These are phyloP conservation scores for Triplophysa dalaica DNA, from an alignment of 2,113 vertebrate genomes.

Conservation along the genomic window DNA sequence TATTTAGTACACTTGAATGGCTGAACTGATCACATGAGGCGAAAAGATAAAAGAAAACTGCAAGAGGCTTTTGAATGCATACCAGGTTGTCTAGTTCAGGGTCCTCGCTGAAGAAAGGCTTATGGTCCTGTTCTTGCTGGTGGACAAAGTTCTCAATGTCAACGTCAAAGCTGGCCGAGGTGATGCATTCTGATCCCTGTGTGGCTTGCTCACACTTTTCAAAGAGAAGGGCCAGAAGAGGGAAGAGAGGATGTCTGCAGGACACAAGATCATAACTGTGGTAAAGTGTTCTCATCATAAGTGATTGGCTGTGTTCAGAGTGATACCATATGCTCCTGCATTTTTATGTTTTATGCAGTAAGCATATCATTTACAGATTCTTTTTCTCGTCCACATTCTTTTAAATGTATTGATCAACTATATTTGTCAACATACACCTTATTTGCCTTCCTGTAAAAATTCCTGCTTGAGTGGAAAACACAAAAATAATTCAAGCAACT, in stretches of 20 bases:
- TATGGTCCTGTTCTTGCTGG: constrained; percentile 97
- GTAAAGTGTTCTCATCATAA: neutral
- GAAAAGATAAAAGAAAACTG: neutral
- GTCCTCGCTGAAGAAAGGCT: constrained; percentile 98
- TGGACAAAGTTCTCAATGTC: constrained; percentile 99
- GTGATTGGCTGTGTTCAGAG: neutral
- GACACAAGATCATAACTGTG: neutral
- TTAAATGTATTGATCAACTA: no score
- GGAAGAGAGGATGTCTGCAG: constrained; percentile 92
- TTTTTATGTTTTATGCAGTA: no score
- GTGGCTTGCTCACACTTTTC: constrained; percentile 99
- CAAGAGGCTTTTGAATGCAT: neutral
- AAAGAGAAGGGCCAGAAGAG: constrained; percentile 92
- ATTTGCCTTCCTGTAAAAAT: no score
- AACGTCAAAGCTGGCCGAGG: constrained; percentile 96
- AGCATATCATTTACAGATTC: no score
- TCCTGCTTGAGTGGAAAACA: no score
- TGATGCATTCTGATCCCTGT: constrained; percentile 98
- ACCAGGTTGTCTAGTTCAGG: constrained; percentile 98
- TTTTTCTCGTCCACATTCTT: no score
- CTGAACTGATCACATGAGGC: constrained; percentile 10
- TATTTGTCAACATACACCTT: no score
- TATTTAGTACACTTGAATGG: neutral
- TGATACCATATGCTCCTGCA: no score
- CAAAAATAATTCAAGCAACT: no score